These are phyloP conservation scores for Aegotheles bennettii DNA, from an alignment of 2,113 vertebrate genomes.

Conservation along the genomic window DNA sequence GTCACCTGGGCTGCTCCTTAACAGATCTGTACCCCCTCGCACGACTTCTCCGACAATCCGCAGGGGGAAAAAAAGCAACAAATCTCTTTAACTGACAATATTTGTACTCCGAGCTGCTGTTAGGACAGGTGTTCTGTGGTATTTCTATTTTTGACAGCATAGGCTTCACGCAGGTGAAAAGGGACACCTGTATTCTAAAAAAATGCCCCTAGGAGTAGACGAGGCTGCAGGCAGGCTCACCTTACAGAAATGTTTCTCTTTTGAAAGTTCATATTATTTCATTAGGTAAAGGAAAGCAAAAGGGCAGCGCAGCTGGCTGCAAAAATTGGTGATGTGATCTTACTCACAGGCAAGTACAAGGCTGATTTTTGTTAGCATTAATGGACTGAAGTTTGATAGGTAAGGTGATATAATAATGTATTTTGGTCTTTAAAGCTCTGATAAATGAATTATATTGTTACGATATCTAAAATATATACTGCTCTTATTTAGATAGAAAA, in stretches of 20 bases:
- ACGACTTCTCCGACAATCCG: not conserved
- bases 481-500: not conserved
- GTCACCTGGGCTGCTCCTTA: not conserved
- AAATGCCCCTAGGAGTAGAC: not conserved
- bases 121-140: constrained; percentile 39
- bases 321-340: not conserved
- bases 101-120: not conserved
- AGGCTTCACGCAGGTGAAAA: not conserved
- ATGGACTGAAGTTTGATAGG: not conserved
- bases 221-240: not conserved
- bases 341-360: not conserved
- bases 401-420: not conserved
- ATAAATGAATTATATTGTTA: not conserved
- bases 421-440: not conserved
- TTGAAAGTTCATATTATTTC: not conserved
- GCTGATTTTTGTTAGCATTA: not conserved
- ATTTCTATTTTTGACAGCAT: constrained; percentile 49
- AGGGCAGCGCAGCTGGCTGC: not conserved
- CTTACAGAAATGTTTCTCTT: not conserved
- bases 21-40: not conserved
- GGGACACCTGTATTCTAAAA: constrained; percentile 1
- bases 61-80: not conserved
- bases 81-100: constrained; percentile 23
- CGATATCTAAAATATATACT: not conserved
- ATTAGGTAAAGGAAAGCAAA: not conserved